These are phyloP conservation scores for Halcyon chelicuti DNA, from an alignment of 2,797 vertebrate species.

Conservation along the genomic window DNA sequence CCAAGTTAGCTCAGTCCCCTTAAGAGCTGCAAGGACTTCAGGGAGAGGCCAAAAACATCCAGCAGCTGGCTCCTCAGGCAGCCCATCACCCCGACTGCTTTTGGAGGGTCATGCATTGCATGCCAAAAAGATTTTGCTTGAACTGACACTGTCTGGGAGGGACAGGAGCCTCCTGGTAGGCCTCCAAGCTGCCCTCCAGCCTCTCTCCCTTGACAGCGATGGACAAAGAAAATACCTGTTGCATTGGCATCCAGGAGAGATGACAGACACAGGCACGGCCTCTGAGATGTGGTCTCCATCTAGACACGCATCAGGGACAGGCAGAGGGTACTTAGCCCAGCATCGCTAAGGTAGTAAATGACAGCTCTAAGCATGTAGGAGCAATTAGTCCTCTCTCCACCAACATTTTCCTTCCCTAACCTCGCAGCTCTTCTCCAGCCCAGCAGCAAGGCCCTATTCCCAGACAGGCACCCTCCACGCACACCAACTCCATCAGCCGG, in stretches of 20 bases:
- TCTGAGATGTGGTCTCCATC: background rate
- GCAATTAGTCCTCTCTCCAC: background rate
- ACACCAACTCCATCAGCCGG: background rate
- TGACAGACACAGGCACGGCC: background rate
- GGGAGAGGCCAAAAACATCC: background rate
- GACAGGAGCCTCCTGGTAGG: background rate
- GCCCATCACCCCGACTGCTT: background rate
- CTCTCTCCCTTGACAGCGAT: background rate
- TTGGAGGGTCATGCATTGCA: background rate
- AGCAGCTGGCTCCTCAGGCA: background rate
- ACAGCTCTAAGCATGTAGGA: background rate
- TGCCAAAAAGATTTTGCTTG: background rate
- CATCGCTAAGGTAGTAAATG: background rate
- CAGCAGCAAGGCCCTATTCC: background rate
- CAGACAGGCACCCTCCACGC: rapidly evolving
- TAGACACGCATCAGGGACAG: background rate
- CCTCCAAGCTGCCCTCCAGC: background rate
- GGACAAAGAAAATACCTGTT: background rate
- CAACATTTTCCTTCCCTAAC: background rate
- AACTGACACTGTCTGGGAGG: background rate
- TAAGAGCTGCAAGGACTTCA: background rate
- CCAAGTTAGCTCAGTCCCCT: background rate
- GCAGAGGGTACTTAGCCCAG: background rate
- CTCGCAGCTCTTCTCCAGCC: background rate
- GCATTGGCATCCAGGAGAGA: background rate